Conservation (phyloP, 35 echinoderm and acorn worm species). For the Heliocidaris erythrogramma region DNA sequence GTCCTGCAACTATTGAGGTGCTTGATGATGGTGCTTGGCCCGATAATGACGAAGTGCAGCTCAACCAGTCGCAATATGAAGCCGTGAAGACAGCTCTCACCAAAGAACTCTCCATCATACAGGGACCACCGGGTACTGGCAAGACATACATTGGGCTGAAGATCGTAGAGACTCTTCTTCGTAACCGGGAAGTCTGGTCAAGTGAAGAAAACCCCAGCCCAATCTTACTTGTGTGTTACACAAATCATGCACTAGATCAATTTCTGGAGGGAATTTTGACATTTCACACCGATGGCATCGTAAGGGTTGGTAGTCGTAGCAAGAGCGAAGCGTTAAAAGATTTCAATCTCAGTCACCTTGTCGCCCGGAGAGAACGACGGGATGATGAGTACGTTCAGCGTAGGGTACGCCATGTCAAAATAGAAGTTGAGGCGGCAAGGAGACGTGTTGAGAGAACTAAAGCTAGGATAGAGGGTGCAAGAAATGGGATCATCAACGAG, state of each 20-base stretch:
- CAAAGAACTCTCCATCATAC: slow-evolving; percentile 75
- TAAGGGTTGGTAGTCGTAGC: slow-evolving; percentile 72
- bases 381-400: not conserved
- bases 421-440: not conserved
- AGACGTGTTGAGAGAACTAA: slow-evolving; percentile 7
- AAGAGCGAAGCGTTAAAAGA: slow-evolving; percentile 51
- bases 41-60: slow-evolving; percentile 26
- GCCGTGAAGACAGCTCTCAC: slow-evolving; percentile 77
- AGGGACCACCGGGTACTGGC: slow-evolving; percentile 96
- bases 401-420: slow-evolving; percentile 12
- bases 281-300: slow-evolving; percentile 43
- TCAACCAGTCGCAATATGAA: slow-evolving; percentile 73
- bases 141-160: slow-evolving; percentile 92
- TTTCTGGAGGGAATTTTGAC: slow-evolving; percentile 82
- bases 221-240: slow-evolving; percentile 86
- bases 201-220: slow-evolving; percentile 31
- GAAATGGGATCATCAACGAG: slow-evolving; percentile 41
- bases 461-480: slow-evolving; percentile 14
- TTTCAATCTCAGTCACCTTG: slow-evolving; percentile 29
- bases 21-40: slow-evolving; percentile 63
- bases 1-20: not conserved
- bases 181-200: slow-evolving; percentile 50
- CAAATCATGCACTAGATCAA: slow-evolving; percentile 96
- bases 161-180: slow-evolving; percentile 72
- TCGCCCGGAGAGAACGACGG: not conserved